Conservation (phyloP, 2,797 vertebrate genomes). For the Linurgus olivaceus region DNA sequence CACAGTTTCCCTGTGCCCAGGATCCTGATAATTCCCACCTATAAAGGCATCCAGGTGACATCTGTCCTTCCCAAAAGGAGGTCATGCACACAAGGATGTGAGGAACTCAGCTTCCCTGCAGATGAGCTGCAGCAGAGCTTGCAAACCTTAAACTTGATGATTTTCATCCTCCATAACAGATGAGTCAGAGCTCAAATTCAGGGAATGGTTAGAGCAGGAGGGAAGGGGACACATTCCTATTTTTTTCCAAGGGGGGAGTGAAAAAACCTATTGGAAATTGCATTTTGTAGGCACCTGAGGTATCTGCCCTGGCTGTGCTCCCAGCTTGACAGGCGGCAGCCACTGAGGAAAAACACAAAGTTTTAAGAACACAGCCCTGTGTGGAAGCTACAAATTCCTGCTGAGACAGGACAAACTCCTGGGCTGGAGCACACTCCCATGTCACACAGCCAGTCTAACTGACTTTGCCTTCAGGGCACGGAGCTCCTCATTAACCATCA, state of each 20-base stretch:
- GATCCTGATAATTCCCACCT: background rate
- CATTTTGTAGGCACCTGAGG: rapidly evolving
- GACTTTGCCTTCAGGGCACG: conserved; percentile 73
- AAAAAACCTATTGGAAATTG: background rate
- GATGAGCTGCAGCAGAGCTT: background rate
- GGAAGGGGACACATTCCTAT: background rate
- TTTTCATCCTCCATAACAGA: background rate
- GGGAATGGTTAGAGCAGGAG: background rate
- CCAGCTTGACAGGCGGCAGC: background rate
- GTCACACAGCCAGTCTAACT: conserved; percentile 68
- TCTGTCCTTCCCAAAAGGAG: background rate
- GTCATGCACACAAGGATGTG: no score
- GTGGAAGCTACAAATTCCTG: background rate
- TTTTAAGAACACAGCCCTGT: background rate
- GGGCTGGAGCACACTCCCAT: conserved; percentile 41
- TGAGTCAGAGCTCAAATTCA: background rate
- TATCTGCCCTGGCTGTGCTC: background rate
- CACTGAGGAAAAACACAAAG: rapidly evolving
- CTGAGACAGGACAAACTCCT: conserved; percentile 31
- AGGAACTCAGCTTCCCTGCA: background rate
- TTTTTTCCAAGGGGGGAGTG: background rate
- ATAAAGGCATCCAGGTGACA: background rate
- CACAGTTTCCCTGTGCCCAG: background rate
- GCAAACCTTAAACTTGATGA: background rate
- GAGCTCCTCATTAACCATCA: conserved; percentile 76